Evolutionary conservation across 1,140 invertebrate genomes (phyloP), one percentile per base, ranked within the genome.

Genomic region (Temnothorax nylanderi): DNA sequence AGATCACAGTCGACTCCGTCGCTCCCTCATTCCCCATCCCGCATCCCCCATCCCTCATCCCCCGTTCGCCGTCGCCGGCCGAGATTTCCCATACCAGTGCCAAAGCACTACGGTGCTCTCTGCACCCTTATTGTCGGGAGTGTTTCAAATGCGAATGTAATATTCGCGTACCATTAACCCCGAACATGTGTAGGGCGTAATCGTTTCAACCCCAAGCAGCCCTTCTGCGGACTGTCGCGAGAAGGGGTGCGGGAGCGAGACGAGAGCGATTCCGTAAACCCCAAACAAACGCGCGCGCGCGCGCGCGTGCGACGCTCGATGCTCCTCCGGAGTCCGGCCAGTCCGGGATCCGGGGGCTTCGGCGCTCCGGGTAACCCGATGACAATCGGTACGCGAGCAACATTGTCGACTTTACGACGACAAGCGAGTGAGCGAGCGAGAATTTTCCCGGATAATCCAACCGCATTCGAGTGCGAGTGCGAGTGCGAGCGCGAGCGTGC

Each of bases 111-210:
- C 77, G 37, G 8, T 13, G 51, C 60, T 41, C 44, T 47, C 54
- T 49, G n/a, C 13, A 71, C 82, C 82, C 90, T 64, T 75, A 76
- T 87, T 37, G 80, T 84, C 69, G 80, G 54, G 62, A 87, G 82
- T 88, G 84, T 87, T 80, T 81, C 89, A 47, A 90, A 91, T 89
- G 86, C 71, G 85, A 86, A 90, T 86, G 88, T 88, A 91, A 91
- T 92, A 91, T 91, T 89, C 75, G 85, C 90, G 92, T 89, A 62
- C 89, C 90, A 91, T 93, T 92, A 91, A 93, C 91, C 89, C 54
- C 86, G 81, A 77, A 92, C 87, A 92, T 78, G 85, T 92, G 88
- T 92, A 91, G 67, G 85, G 88, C 60, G 81, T 89, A 88, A 91
- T 91, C 91, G 90, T 86, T 89, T 88, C 89, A 87, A 89, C 88